A percentile compares a stretch with the other conserved stretches of the same genome.
These are phyloP conservation scores for Melipona beecheii DNA, from an alignment of 2,888 invertebrate species.

Conservation along the genomic window DNA sequence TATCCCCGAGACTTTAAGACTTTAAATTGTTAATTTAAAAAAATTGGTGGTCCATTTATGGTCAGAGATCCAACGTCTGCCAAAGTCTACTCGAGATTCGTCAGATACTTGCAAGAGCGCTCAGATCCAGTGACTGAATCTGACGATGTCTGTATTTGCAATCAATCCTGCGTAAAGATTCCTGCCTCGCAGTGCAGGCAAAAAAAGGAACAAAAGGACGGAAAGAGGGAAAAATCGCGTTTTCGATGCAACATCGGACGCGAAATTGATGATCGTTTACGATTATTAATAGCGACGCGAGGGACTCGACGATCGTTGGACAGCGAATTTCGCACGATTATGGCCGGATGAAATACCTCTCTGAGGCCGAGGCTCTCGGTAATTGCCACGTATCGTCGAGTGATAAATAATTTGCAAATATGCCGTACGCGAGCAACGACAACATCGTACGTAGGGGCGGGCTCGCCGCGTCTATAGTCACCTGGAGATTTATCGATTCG, in stretches of 20 bases:
- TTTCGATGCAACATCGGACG: neutral
- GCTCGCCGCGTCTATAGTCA: conserved; percentile 17
- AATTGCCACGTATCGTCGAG: conserved; percentile 58
- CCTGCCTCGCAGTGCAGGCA: neutral
- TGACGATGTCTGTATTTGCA: neutral
- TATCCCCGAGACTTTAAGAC: too few relatives aligned
- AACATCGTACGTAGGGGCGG: conserved; percentile 45
- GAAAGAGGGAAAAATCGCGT: neutral
- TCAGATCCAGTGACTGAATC: neutral
- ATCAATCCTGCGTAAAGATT: neutral
- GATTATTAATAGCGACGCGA: conserved; percentile 48
- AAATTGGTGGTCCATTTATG: too few relatives aligned
- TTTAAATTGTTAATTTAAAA: too few relatives aligned
- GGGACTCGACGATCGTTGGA: conserved; percentile 25
- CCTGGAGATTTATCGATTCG: conserved; percentile 60
- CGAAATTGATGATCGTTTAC: conserved; percentile 30
- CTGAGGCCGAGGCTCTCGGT: conserved; percentile 22
- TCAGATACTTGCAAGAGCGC: too few relatives aligned
- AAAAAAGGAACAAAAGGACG: too few relatives aligned
- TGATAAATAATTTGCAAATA: conserved; percentile 68
- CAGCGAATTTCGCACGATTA: conserved; percentile 50
- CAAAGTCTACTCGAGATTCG: too few relatives aligned
- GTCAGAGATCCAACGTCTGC: too few relatives aligned
- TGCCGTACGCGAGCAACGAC: conserved; percentile 12
- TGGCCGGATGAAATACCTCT: conserved; percentile 45